These are phyloP conservation scores for Polia nebulosa DNA, from an alignment of 2,888 invertebrate genomes.

Conservation along the genomic window DNA sequence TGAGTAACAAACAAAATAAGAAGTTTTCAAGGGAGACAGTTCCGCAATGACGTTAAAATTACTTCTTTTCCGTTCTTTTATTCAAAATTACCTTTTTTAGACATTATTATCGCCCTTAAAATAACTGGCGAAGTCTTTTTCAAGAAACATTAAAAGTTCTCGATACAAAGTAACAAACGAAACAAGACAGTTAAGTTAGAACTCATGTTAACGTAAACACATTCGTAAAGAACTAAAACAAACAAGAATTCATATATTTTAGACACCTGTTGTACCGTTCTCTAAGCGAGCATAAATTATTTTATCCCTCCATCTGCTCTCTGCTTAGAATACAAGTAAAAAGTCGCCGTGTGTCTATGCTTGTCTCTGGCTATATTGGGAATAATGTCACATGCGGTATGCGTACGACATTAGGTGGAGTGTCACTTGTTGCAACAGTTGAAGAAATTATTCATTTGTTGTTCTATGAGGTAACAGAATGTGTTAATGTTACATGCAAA, in stretches of 20 bases:
- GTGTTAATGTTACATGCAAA: not conserved
- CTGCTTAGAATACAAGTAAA: constrained; percentile 58
- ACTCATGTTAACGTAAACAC: constrained; percentile 5
- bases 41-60: not conserved
- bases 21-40: not conserved
- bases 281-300: constrained; percentile 56
- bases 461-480: not conserved
- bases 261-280: constrained; percentile 62
- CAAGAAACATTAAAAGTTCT: not conserved
- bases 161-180: constrained; percentile 10
- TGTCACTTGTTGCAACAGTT: constrained; percentile 11
- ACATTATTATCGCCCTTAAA: not conserved
- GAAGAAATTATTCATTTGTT: constrained; percentile 5
- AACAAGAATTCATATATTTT: constrained; percentile 40
- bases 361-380: constrained; percentile 57
- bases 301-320: constrained; percentile 69
- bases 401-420: constrained; percentile 29
- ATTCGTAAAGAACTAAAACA: constrained; percentile 40
- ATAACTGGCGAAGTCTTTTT: not conserved
- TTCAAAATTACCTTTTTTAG: not conserved
- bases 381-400: constrained; percentile 64
- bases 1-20: not conserved
- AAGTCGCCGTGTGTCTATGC: constrained; percentile 35
- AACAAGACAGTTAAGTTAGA: constrained; percentile 11
- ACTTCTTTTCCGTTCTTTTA: not conserved